Percentiles rank a stretch among this genome's conserved stretches.
phyloP scores from a whole-genome alignment of 2,797 vertebrate species.

The Sylvilagus floridanus region DNA sequence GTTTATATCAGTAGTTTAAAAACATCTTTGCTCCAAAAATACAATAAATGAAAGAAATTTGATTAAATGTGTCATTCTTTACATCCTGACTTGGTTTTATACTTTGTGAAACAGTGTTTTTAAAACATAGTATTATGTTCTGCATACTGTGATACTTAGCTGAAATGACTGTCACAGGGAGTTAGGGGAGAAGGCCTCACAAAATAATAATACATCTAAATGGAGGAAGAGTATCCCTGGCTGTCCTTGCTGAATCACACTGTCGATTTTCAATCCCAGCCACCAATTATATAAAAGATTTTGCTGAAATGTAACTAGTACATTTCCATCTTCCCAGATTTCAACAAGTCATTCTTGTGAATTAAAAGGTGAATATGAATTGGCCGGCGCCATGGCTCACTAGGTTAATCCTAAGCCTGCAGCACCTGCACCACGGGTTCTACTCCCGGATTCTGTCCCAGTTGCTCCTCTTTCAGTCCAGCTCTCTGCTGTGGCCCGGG shows the following conservation, averaged over 20 bases:
- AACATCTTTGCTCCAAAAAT: conserved; percentile 31
- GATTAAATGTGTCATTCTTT: conserved; percentile 36
- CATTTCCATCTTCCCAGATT: conserved; percentile 40
- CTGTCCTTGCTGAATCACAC: conserved; percentile 27
- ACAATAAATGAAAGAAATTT: not conserved
- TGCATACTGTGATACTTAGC: not conserved
- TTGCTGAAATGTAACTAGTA: conserved; percentile 34
- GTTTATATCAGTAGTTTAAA: conserved; percentile 43
- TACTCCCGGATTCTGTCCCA: too few relatives aligned
- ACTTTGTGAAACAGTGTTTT: conserved; percentile 16
- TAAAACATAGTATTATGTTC: conserved; percentile 20
- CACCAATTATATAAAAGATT: conserved; percentile 36
- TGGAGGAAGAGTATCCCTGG: not conserved
- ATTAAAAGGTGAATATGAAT: not conserved
- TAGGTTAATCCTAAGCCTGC: too few relatives aligned
- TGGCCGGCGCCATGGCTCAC: too few relatives aligned
- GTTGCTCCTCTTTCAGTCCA: too few relatives aligned
- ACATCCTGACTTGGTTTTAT: not conserved
- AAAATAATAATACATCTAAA: conserved; percentile 21
- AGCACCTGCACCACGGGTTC: too few relatives aligned
- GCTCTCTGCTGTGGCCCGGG: too few relatives aligned
- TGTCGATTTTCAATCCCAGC: not conserved
- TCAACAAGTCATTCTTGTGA: conserved; percentile 35
- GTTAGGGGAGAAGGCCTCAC: not conserved
- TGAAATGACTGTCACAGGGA: not conserved